phyloP scores from a whole-genome alignment of 35 echinoderm and acorn worm genomes.

The Lytechinus pictus region DNA sequence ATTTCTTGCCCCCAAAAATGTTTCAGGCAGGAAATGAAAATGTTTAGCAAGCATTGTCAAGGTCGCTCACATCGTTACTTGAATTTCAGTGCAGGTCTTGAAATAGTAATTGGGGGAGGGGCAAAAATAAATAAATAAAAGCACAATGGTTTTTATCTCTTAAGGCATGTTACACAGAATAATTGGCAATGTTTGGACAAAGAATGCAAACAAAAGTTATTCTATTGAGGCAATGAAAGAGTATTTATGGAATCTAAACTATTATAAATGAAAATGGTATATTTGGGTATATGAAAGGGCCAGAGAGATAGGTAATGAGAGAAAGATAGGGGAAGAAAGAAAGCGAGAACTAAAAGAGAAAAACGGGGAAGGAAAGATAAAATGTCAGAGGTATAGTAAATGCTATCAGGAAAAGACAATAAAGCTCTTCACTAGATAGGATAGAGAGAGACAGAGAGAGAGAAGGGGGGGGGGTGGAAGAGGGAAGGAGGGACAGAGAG shows the following conservation, averaged over 20 bases:
- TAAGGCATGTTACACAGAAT: background rate
- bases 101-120: background rate
- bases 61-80: background rate
- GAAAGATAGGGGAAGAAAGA: background rate
- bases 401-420: too few relatives aligned
- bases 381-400: too few relatives aligned
- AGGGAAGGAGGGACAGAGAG: too few relatives aligned
- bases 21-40: background rate
- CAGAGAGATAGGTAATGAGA: background rate
- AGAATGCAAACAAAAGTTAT: background rate
- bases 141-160: background rate
- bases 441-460: too few relatives aligned
- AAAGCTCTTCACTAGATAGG: too few relatives aligned
- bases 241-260: background rate
- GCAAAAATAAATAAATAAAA: background rate
- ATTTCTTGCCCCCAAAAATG: background rate
- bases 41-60: conserved; percentile 1
- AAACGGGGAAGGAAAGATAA: too few relatives aligned
- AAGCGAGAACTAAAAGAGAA: background rate
- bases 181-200: background rate
- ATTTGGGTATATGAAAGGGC: background rate
- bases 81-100: background rate
- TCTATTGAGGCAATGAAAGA: background rate
- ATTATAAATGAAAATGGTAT: background rate
- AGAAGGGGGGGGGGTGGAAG: too few relatives aligned